phyloP scores from a whole-genome alignment of 2,113 vertebrate species.

The Suricata suricatta region DNA sequence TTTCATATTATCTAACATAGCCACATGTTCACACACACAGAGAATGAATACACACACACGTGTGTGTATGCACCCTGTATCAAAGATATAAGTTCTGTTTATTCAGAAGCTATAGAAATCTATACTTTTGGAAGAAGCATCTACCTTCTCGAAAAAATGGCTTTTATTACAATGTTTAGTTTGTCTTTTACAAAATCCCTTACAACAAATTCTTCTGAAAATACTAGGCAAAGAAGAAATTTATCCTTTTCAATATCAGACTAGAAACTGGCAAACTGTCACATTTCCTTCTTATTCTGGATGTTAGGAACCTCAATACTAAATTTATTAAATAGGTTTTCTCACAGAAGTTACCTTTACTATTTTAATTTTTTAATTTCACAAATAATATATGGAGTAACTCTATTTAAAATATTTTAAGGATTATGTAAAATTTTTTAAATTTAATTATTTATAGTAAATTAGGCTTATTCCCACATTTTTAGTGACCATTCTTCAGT shows the following conservation, averaged over 20 bases:
- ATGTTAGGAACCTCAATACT: neutral
- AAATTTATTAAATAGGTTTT: neutral
- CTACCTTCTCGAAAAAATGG: neutral
- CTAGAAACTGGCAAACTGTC: neutral
- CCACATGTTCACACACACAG: neutral
- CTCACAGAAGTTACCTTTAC: neutral
- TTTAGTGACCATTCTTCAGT: neutral
- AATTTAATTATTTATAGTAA: neutral
- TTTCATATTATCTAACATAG: neutral
- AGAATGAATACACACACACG: neutral
- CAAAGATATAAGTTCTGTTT: neutral
- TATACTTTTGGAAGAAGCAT: neutral
- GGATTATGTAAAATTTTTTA: neutral
- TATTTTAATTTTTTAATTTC: neutral
- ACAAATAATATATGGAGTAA: neutral
- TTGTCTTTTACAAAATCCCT: neutral
- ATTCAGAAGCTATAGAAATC: neutral
- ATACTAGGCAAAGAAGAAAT: neutral
- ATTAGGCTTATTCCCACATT: neutral
- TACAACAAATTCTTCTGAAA: neutral
- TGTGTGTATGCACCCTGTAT: neutral
- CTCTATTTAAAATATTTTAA: neutral
- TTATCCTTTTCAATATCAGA: neutral
- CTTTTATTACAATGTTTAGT: neutral
- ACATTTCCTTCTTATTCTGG: neutral